Conservation (phyloP, 2,113 vertebrate genomes). For the Caranx ignobilis region DNA sequence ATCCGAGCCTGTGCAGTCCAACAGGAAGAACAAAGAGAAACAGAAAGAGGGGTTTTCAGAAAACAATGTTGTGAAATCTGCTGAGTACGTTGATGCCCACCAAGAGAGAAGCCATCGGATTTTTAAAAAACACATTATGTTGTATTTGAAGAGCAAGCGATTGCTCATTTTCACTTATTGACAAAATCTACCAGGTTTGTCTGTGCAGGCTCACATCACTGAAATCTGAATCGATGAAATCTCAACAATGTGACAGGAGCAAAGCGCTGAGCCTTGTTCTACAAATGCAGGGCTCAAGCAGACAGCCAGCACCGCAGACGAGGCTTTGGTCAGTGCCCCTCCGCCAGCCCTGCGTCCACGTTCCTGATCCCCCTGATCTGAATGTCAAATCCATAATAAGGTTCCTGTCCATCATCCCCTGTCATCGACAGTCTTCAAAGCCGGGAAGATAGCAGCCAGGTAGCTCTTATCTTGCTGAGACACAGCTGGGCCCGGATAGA, state of each 20-base stretch:
- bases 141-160: neutral
- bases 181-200: constrained; percentile 2
- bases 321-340: constrained; percentile 17
- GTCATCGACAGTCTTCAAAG: constrained; percentile 53
- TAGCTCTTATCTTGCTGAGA: constrained; percentile 51
- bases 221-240: constrained; percentile 10
- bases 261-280: constrained; percentile 23
- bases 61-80: too few species aligned
- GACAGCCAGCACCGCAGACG: neutral
- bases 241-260: neutral
- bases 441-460: constrained; percentile 46
- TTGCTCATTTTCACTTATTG: neutral
- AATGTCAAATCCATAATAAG: constrained; percentile 61
- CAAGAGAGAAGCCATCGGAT: neutral
- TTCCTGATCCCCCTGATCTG: constrained; percentile 51
- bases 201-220: neutral
- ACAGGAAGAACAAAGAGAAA: constrained; percentile 1
- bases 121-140: neutral
- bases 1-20: neutral
- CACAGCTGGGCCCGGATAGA: constrained; percentile 42
- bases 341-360: constrained; percentile 7
- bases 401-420: constrained; percentile 56
- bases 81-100: neutral
- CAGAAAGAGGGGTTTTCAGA: too few species aligned
- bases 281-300: neutral